Conservation (phyloP, 2,888 invertebrate species). For the Hypomecis punctinalis region DNA sequence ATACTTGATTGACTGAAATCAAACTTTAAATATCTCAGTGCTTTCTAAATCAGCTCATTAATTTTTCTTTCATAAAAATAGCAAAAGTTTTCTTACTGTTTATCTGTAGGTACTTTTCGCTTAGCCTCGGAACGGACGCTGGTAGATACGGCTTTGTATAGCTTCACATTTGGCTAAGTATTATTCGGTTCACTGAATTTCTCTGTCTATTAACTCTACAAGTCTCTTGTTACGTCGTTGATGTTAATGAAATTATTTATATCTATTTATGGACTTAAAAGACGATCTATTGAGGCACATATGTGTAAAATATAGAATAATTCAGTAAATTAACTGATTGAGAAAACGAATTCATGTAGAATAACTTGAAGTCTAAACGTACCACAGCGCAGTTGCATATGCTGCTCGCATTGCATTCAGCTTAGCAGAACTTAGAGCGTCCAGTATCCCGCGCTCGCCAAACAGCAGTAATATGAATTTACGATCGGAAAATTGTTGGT, state of each 20-base stretch:
- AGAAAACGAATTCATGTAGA: no score
- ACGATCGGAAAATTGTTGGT: conserved; percentile 41
- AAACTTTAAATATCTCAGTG: no score
- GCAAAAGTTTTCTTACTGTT: conserved; percentile 19
- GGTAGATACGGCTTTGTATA: conserved; percentile 33
- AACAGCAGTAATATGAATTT: conserved; percentile 44
- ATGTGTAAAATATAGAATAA: no score
- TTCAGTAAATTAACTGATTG: neutral
- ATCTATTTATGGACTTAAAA: conserved; percentile 11
- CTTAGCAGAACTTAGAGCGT: conserved; percentile 12
- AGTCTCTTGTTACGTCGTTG: conserved; percentile 32
- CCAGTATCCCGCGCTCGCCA: conserved; percentile 27
- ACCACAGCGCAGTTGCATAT: neutral
- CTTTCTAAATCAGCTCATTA: neutral
- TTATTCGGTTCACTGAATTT: conserved; percentile 38
- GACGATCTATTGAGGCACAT: neutral
- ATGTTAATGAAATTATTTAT: conserved; percentile 15
- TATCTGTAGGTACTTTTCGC: conserved; percentile 8
- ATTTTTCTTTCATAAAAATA: neutral
- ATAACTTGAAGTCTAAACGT: no score
- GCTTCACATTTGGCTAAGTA: conserved; percentile 39
- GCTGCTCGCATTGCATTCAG: conserved; percentile 7
- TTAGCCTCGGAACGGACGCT: conserved; percentile 26
- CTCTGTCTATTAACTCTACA: conserved; percentile 34
- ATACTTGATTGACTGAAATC: no score